Conservation (phyloP, 2,797 vertebrate species). For the Pipistrellus pygmaeus region DNA sequence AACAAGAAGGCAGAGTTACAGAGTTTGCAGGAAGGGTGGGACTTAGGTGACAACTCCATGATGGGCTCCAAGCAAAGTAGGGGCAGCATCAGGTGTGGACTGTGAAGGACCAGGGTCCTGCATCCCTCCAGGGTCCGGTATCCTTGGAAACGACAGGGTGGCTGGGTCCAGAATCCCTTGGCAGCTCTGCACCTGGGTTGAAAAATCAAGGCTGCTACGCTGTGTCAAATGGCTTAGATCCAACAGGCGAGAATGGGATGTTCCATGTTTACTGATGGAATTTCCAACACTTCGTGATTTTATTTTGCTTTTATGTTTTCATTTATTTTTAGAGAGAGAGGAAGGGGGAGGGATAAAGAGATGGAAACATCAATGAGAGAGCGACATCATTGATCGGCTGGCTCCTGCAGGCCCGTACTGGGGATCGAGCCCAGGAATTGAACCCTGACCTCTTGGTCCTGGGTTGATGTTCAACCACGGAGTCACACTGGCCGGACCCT, state of each 20-base stretch:
- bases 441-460: no score
- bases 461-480: no score
- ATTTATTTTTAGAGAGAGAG: no score
- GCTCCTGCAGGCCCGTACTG: no score
- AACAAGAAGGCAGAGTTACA: not conserved
- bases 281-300: not conserved
- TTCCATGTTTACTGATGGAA: slow-evolving; percentile 13
- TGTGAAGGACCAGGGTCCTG: not conserved
- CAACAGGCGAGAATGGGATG: not conserved
- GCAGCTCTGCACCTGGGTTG: not conserved
- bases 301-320: not conserved
- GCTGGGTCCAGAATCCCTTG: not conserved
- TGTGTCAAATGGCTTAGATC: not conserved
- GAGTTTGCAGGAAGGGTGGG: not conserved
- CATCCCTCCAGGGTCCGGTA: not conserved
- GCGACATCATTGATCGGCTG: no score
- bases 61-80: not conserved
- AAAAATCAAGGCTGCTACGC: not conserved
- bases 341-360: no score
- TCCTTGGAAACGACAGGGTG: not conserved
- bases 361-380: no score
- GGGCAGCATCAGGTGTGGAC: not conserved
- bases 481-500: no score
- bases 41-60: not conserved
- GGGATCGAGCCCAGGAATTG: no score